Conservation (phyloP, 1,140 invertebrate genomes). For the Drosophila nigromelanica region DNA sequence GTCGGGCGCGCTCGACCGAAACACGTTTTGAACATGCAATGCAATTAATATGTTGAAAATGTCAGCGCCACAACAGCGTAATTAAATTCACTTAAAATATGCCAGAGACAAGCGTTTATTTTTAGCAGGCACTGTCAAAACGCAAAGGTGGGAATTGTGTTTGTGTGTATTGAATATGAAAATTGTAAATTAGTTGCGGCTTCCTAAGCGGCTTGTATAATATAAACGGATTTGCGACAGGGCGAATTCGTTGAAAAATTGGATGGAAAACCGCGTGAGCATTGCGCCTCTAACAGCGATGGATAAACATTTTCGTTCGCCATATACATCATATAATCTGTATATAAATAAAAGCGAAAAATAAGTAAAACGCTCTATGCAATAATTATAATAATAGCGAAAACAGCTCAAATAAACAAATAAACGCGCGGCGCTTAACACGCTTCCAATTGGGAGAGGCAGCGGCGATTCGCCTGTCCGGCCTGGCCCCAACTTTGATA, state of each 20-base stretch:
- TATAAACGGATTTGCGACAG: neutral
- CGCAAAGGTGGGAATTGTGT: neutral
- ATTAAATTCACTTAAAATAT: conserved; percentile 14
- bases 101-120: conserved; percentile 8
- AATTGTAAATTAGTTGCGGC: neutral
- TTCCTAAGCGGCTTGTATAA: neutral
- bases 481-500: conserved; percentile 31
- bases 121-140: conserved; percentile 24
- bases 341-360: neutral
- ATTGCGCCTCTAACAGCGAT: neutral
- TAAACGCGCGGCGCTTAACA: conserved; percentile 62
- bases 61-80: conserved; percentile 9
- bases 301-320: conserved; percentile 44
- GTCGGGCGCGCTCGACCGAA: neutral
- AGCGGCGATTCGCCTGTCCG: neutral
- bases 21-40: neutral
- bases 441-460: conserved; percentile 75
- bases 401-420: conserved; percentile 72
- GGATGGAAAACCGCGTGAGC: conserved; percentile 15
- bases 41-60: conserved; percentile 13
- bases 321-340: neutral
- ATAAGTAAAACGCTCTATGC: conserved; percentile 49
- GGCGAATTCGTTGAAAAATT: neutral
- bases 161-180: neutral
- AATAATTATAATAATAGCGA: conserved; percentile 70